These are phyloP conservation scores for Heterotis niloticus DNA, from an alignment of 2,113 vertebrate genomes.

Conservation along the genomic window DNA sequence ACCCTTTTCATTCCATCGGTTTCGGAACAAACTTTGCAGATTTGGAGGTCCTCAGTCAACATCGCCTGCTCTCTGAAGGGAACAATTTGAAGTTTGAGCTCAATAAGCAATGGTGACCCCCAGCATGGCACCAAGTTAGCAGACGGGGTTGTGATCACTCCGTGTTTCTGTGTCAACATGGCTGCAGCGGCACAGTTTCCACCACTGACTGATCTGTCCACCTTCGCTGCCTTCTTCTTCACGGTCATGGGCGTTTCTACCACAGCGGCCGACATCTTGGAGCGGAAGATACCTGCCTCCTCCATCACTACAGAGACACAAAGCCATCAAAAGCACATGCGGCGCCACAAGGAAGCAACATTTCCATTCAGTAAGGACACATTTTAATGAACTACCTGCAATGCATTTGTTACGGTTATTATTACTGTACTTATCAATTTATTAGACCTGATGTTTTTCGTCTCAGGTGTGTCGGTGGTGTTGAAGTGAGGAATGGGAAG, in stretches of 20 bases:
- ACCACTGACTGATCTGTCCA: conserved; percentile 15
- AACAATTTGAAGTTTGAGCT: no score
- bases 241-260: background rate
- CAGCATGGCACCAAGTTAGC: no score
- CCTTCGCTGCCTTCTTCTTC: conserved; percentile 6
- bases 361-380: background rate
- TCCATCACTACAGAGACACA: background rate
- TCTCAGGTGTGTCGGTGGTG: background rate
- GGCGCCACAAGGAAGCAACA: background rate
- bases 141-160: no score
- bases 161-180: background rate
- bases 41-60: no score
- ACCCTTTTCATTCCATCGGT: no score
- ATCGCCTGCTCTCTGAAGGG: no score
- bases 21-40: no score
- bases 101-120: no score
- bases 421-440: background rate
- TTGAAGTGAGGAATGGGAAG: background rate
- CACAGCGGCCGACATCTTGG: conserved; percentile 4
- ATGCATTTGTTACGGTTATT: background rate
- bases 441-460: background rate
- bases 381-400: no score
- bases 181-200: conserved; percentile 10
- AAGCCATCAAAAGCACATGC: background rate
- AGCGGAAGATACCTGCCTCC: background rate